phyloP scores from a whole-genome alignment of 2,888 invertebrate species.

The Steromphala cineraria region DNA sequence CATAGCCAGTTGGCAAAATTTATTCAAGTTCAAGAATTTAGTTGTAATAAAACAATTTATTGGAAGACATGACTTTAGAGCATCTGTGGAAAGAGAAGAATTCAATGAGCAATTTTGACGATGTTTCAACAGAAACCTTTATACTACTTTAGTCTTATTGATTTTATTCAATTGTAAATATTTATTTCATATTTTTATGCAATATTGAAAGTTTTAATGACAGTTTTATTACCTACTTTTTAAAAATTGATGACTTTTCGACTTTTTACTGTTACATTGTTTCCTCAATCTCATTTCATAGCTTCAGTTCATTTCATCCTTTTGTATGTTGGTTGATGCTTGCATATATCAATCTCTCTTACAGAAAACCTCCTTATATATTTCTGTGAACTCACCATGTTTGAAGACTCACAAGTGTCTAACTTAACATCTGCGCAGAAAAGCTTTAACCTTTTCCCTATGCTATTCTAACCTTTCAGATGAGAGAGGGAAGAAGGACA shows the following conservation, averaged over 20 bases:
- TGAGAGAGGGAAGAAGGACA: slow-evolving; percentile 15
- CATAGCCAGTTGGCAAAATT: no score
- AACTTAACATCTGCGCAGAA: neutral
- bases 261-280: neutral
- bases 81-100: no score
- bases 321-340: neutral
- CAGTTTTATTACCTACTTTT: neutral
- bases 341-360: neutral
- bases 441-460: neutral
- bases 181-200: no score
- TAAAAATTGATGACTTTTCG: neutral
- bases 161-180: no score
- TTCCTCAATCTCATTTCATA: neutral
- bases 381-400: neutral
- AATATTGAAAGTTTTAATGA: no score
- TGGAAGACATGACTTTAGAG: no score
- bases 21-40: no score
- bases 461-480: slow-evolving; percentile 31
- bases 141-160: no score
- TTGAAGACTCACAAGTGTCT: neutral
- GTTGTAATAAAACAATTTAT: no score
- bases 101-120: no score
- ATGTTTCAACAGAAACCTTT: no score
- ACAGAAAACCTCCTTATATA: neutral
- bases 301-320: neutral